These are phyloP conservation scores for Margaritifera margaritifera DNA, from an alignment of 2,888 invertebrate genomes.

Conservation along the genomic window DNA sequence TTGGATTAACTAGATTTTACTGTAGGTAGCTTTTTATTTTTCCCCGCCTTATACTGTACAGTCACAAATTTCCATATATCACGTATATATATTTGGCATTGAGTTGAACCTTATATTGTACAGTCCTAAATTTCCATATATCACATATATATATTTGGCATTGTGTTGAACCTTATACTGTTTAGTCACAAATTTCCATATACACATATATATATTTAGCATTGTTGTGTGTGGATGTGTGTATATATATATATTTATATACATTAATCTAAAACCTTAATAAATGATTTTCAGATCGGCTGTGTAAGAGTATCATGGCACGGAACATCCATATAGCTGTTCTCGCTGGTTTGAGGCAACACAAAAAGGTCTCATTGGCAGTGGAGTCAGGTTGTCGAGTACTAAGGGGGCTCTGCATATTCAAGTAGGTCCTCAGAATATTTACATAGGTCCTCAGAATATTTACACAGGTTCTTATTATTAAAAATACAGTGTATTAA, in stretches of 20 bases:
- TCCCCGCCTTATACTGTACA: no score
- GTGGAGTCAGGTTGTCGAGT: conserved; percentile 51
- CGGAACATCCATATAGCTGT: conserved; percentile 63
- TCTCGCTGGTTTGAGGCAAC: conserved; percentile 49
- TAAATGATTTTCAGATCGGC: conserved; percentile 34
- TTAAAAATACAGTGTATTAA: not conserved
- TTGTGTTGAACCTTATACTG: no score
- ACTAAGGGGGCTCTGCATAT: conserved; percentile 58
- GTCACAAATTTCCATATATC: no score
- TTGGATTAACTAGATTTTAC: no score
- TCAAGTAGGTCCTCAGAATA: conserved; percentile 44
- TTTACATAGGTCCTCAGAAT: not conserved
- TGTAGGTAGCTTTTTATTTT: no score
- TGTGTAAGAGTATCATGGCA: conserved; percentile 54
- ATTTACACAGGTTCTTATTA: not conserved
- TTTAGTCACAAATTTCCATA: no score
- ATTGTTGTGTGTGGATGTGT: not conserved
- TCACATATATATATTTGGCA: no score
- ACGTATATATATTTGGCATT: no score
- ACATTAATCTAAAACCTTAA: not conserved
- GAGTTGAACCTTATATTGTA: no score
- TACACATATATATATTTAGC: no score
- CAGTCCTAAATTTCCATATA: no score
- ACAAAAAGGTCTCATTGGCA: conserved; percentile 29
- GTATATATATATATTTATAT: not conserved